phyloP scores from a whole-genome alignment of 2,113 vertebrate genomes.

The Brachyistius frenatus region DNA sequence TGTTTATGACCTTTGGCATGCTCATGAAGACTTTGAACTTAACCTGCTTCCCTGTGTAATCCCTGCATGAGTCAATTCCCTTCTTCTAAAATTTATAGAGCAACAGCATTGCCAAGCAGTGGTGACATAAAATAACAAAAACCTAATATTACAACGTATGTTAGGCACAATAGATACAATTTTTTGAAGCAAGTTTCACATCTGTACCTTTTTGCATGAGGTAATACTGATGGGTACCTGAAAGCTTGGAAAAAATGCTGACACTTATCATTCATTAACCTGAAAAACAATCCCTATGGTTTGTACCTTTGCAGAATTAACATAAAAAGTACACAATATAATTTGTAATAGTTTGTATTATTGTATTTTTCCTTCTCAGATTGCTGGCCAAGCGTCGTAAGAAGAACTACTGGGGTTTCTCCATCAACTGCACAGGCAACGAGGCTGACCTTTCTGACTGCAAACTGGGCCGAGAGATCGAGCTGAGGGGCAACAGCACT shows the following conservation, averaged over 20 bases:
- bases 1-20: no score
- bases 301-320: not conserved
- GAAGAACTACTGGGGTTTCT: slow-evolving; percentile 92
- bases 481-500: slow-evolving; percentile 81
- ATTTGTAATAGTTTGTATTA: not conserved
- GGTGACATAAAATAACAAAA: not conserved
- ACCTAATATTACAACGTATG: not conserved
- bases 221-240: not conserved
- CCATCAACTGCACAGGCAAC: slow-evolving; percentile 91
- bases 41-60: no score
- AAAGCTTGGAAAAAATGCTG: not conserved
- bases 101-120: not conserved
- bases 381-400: slow-evolving; percentile 88
- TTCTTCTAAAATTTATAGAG: no score
- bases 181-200: not conserved
- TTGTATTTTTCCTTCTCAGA: slow-evolving; percentile 72
- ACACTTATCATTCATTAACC: not conserved
- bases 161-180: no score
- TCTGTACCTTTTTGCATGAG: slow-evolving; percentile 15
- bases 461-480: slow-evolving; percentile 82
- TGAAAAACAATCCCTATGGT: not conserved
- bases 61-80: no score
- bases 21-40: no score
- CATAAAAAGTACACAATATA: not conserved
- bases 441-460: slow-evolving; percentile 92